Evolutionary conservation across 2,113 vertebrate genomes (phyloP).

Genomic region (Phalacrocorax brasilianus): DNA sequence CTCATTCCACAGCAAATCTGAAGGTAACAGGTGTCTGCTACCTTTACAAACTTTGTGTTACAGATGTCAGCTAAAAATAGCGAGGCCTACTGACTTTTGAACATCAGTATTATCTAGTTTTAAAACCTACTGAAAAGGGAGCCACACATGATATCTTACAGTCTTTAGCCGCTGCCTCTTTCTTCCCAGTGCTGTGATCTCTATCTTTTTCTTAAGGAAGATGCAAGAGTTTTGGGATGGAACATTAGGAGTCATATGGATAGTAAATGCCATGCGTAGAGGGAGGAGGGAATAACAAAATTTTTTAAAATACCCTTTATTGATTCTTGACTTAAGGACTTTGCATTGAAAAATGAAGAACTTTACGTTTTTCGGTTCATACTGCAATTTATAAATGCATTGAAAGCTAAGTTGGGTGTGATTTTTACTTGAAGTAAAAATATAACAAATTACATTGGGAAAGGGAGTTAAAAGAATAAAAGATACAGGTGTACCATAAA

Average conservation of each 20-base stretch:
- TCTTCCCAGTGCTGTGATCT: neutral
- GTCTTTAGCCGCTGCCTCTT: fast-evolving
- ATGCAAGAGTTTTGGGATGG: neutral
- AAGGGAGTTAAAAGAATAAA: neutral
- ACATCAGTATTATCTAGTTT: neutral
- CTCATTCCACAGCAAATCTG: neutral
- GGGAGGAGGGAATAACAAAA: neutral
- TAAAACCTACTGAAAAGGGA: neutral
- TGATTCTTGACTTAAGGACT: neutral
- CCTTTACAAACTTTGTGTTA: neutral
- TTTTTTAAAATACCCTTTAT: neutral
- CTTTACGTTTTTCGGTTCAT: neutral
- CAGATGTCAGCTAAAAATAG: neutral
- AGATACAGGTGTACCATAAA: neutral
- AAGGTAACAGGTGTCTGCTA: neutral
- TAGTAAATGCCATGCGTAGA: neutral
- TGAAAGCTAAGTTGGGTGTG: neutral
- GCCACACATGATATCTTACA: neutral
- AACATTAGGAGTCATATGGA: neutral
- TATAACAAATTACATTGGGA: neutral
- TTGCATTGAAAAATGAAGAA: neutral
- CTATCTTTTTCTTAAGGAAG: neutral
- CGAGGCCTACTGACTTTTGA: neutral
- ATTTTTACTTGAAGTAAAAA: neutral
- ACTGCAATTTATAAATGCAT: neutral